phyloP scores from a whole-genome alignment of 1,140 invertebrate species.

The Anadara kagoshimensis region DNA sequence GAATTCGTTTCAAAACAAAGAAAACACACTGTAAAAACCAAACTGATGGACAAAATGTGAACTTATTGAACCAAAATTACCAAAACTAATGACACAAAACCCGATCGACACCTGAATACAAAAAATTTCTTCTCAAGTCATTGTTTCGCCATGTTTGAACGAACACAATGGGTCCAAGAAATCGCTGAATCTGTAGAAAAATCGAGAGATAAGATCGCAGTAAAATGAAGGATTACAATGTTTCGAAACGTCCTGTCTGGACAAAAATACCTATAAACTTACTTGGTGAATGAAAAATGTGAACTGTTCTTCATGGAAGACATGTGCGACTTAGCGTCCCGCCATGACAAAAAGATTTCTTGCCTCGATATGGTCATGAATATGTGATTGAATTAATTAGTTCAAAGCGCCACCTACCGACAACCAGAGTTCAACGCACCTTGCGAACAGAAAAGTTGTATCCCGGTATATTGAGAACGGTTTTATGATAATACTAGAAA shows the following conservation, averaged over 20 bases:
- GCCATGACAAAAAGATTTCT: slow-evolving; percentile 47
- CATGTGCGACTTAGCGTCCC: slow-evolving; percentile 52
- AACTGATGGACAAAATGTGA: neutral
- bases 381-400: slow-evolving; percentile 51
- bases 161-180: slow-evolving; percentile 42
- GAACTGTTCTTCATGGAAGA: slow-evolving; percentile 40
- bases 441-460: slow-evolving; percentile 14
- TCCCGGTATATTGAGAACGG: no score
- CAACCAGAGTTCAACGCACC: slow-evolving; percentile 21
- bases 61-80: neutral
- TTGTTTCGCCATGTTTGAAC: slow-evolving; percentile 42
- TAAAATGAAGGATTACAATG: slow-evolving; percentile 8
- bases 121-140: slow-evolving; percentile 35
- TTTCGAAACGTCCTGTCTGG: slow-evolving; percentile 10
- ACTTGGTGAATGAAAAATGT: slow-evolving; percentile 28
- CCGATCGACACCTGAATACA: slow-evolving; percentile 7
- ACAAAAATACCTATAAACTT: slow-evolving; percentile 24
- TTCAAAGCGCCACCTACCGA: slow-evolving; percentile 41
- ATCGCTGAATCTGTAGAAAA: slow-evolving; percentile 31
- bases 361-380: slow-evolving; percentile 54
- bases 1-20: slow-evolving; percentile 27
- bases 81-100: neutral
- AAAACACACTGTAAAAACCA: neutral
- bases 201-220: slow-evolving; percentile 36
- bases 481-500: no score